Conservation (phyloP, 2,113 vertebrate species). For the Mustela nigripes region DNA sequence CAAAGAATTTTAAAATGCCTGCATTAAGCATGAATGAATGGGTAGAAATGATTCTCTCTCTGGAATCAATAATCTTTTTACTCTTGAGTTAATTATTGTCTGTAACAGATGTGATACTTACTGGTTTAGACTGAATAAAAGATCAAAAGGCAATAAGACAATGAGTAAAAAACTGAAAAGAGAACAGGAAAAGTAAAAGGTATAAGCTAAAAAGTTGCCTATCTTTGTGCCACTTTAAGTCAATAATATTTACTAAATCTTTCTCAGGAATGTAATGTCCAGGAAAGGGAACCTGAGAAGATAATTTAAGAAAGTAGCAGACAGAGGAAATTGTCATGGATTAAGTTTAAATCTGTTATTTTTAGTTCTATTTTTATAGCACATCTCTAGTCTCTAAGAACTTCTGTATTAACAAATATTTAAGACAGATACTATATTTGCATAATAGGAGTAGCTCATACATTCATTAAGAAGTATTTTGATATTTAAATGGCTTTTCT, state of each 20-base stretch:
- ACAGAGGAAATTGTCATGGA: background rate
- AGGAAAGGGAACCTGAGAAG: background rate
- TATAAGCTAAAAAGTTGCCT: background rate
- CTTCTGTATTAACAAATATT: background rate
- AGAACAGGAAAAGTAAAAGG: background rate
- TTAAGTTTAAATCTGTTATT: background rate
- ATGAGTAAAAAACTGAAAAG: background rate
- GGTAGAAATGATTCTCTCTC: background rate
- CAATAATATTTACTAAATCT: background rate
- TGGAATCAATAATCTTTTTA: background rate
- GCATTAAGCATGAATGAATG: background rate
- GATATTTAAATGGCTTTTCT: constrained; percentile 34
- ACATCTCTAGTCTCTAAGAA: background rate
- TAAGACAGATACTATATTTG: background rate
- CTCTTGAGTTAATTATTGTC: constrained; percentile 24
- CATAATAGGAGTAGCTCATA: background rate
- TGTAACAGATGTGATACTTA: background rate
- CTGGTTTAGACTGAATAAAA: constrained; percentile 32
- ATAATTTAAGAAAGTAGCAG: background rate
- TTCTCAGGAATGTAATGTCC: background rate
- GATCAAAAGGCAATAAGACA: background rate
- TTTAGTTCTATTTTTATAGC: constrained; percentile 43
- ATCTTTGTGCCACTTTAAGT: background rate
- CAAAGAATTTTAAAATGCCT: background rate
- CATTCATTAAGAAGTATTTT: background rate